Conservation (phyloP, 2,113 vertebrate genomes). For the Hippocampus guttulatus region DNA sequence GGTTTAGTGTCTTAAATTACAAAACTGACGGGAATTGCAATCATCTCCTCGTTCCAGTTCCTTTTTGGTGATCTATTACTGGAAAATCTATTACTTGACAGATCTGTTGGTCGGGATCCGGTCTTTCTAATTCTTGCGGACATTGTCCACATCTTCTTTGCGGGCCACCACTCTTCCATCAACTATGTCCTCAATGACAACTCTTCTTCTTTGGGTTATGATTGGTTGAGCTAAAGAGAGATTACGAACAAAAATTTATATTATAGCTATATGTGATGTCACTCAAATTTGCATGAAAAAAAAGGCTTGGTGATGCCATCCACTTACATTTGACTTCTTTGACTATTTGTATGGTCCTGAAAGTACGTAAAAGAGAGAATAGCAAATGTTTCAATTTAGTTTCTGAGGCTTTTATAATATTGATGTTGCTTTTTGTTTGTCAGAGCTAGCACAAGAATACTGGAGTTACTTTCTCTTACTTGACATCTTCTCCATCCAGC, state of each 20-base stretch:
- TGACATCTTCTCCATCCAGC: conserved; percentile 64
- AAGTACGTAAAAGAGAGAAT: not conserved
- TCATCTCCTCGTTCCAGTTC: not conserved
- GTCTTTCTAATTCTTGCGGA: not conserved
- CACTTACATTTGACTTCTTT: conserved; percentile 56
- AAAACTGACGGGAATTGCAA: not conserved
- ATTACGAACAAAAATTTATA: not conserved
- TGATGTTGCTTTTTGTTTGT: not conserved
- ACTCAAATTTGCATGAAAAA: not conserved
- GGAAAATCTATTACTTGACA: not conserved
- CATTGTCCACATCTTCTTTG: conserved; percentile 51
- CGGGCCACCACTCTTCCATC: conserved; percentile 76
- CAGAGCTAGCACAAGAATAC: not conserved
- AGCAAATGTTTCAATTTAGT: not conserved
- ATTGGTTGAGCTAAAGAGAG: conserved; percentile 53
- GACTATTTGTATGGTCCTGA: not conserved
- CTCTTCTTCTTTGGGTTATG: conserved; percentile 69
- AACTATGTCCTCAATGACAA: conserved; percentile 74
- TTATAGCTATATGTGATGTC: not conserved
- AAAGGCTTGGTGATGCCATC: not conserved
- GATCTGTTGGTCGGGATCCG: not conserved
- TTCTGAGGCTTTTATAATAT: not conserved
- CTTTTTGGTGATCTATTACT: not conserved
- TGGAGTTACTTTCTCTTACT: conserved; percentile 38
- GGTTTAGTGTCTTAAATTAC: not conserved